Conservation (phyloP, 2,113 vertebrate species). For the Noctilio leporinus region DNA sequence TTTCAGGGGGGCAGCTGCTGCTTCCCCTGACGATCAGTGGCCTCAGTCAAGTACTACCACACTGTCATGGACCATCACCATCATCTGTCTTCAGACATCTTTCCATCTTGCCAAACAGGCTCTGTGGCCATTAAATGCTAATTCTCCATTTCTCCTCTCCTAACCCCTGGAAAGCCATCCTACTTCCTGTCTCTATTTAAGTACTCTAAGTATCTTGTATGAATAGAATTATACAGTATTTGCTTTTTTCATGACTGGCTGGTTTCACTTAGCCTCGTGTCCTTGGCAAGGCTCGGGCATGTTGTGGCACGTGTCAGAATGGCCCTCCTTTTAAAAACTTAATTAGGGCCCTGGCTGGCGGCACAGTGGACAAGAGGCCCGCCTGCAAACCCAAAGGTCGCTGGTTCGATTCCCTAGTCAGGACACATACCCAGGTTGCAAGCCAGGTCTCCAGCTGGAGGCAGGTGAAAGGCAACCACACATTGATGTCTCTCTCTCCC, state of each 20-base stretch:
- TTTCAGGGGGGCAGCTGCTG: background rate
- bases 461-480: too few species aligned
- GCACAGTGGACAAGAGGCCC: too few species aligned
- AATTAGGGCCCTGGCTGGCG: too few species aligned
- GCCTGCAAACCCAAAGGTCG: too few species aligned
- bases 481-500: too few species aligned
- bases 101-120: background rate
- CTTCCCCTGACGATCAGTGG: background rate
- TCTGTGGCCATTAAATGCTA: background rate
- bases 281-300: background rate
- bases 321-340: background rate
- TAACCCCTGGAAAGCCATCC: background rate
- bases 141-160: background rate
- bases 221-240: background rate
- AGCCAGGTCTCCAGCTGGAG: too few species aligned
- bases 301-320: background rate
- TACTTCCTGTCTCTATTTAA: background rate
- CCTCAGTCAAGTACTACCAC: background rate
- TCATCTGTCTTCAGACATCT: background rate
- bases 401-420: too few species aligned
- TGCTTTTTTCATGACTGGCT: background rate
- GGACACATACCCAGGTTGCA: too few species aligned
- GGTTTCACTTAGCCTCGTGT: background rate
- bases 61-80: background rate
- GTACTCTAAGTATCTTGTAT: background rate